Percentiles rank a stretch among this genome's conserved stretches.
Evolutionary conservation across 1,140 invertebrate species (phyloP).

Genomic region (Drosophila baimaii): DNA sequence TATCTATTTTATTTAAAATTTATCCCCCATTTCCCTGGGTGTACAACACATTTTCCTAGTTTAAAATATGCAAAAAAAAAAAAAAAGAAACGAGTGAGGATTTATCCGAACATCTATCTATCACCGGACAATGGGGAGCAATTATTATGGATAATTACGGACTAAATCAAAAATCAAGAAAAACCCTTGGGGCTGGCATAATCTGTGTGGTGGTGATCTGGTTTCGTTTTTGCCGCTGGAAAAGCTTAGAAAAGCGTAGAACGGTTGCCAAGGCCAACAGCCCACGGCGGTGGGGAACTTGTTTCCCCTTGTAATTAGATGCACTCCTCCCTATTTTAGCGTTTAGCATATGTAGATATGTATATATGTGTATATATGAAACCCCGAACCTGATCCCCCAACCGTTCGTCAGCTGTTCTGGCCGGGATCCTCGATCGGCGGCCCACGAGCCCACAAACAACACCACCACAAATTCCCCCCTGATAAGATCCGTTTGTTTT

Average conservation of each 20-base stretch:
- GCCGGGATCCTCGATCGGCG: constrained; percentile 17
- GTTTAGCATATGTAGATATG: constrained; percentile 33
- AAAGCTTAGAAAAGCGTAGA: constrained; percentile 30
- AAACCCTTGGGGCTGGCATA: constrained; percentile 32
- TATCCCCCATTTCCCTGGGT: too few relatives aligned
- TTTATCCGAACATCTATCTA: constrained; percentile 37
- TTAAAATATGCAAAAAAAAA: constrained; percentile 3
- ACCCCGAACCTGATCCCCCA: constrained; percentile 2
- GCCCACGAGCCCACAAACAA: constrained; percentile 4
- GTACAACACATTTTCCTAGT: neutral
- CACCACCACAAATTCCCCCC: constrained; percentile 18
- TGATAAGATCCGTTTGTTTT: constrained; percentile 54
- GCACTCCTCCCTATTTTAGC: constrained; percentile 29
- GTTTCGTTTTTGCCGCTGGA: constrained; percentile 15
- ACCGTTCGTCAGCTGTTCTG: constrained; percentile 29
- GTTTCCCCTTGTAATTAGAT: constrained; percentile 46
- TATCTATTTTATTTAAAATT: too few relatives aligned
- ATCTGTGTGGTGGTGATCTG: constrained; percentile 43
- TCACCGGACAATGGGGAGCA: constrained; percentile 32
- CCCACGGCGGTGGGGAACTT: constrained; percentile 46
- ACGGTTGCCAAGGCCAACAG: constrained; percentile 44
- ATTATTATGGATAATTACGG: constrained; percentile 33
- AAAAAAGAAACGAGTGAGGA: neutral
- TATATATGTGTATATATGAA: neutral
- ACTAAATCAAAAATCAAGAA: constrained; percentile 3